Evolutionary conservation across 30 jellyfish, hydroid and myxozoan genomes (phyloP), one percentile per base, ranked within the genome.

Genomic region (Pelagia noctiluca): DNA sequence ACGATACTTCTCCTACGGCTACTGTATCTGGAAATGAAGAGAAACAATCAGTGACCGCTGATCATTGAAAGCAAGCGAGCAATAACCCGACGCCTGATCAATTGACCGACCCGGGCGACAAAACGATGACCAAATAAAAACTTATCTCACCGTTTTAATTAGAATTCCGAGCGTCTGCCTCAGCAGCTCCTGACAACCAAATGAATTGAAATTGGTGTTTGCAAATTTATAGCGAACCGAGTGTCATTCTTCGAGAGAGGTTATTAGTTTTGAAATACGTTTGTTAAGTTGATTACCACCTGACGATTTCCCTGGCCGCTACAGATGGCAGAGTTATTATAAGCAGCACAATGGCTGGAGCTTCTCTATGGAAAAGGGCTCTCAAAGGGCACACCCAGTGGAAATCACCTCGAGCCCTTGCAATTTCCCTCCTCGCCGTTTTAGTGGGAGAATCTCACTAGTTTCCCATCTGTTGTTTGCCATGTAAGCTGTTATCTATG

Each of bases 371-470:
- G 75, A 50, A 34, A 76, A 29, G 74, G 63, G 84, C 75, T 35
- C 66, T 50, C 24, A 82, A 82, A 82, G 71, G 92, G 85, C 28
- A 80, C 80, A 12, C 36, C 62, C 21, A 38, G 61, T 23, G 52
- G 82, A 79, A 37, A 47, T 68, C 67, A 36, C 68, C 21, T 66
- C 74, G 62, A 50, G 86, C 35, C 92, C 92, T 86, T 68, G 64
- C 62, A 49, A 82, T 82, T 82, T 70, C 92, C 69, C 50, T 75
- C 92, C 92, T 82, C 92, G 92, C 92, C 92, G 92, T 82, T 82
- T 82, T 82, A 86, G 61, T 82, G 92, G 92, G 92, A 82, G 92
- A 82, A 82, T 82, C 70, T 82, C 35, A 86, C 86, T 32, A 82
- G 69, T 71, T 68, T 83, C 74, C 85, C 92, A 82, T 82, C 74